phyloP scores from a whole-genome alignment of 2,888 invertebrate species.

The Apamea crenata region DNA sequence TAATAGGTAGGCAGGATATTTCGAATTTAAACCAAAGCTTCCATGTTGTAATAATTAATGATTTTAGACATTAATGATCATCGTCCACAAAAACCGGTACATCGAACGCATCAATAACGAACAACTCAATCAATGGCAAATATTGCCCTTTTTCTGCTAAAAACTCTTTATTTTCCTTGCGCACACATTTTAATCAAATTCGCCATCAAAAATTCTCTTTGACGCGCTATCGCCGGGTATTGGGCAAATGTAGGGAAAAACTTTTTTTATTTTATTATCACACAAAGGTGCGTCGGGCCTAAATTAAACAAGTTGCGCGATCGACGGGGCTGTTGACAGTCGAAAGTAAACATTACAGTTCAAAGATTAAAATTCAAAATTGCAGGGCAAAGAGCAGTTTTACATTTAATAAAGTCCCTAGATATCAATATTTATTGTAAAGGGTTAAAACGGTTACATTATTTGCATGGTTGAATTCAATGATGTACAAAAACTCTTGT shows the following conservation, averaged over 20 bases:
- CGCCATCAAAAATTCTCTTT: conserved; percentile 71
- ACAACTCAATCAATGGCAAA: conserved; percentile 38
- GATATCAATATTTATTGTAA: conserved; percentile 78
- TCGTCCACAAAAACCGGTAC: not conserved
- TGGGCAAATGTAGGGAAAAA: conserved; percentile 72
- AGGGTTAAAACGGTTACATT: conserved; percentile 74
- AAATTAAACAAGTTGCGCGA: conserved; percentile 80
- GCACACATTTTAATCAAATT: conserved; percentile 69
- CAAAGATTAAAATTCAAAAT: conserved; percentile 68
- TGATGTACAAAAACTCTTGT: conserved; percentile 66
- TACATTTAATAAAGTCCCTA: conserved; percentile 72
- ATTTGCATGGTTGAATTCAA: conserved; percentile 75
- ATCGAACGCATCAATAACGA: conserved; percentile 15
- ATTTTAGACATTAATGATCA: not conserved
- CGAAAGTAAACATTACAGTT: conserved; percentile 70
- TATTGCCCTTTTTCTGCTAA: conserved; percentile 45
- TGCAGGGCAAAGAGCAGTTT: conserved; percentile 47
- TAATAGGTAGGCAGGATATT: not conserved
- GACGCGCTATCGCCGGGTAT: conserved; percentile 71
- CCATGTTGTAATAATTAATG: not conserved
- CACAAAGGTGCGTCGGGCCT: conserved; percentile 79
- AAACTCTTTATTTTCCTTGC: conserved; percentile 60
- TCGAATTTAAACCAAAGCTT: not conserved
- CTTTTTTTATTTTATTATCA: conserved; percentile 78
- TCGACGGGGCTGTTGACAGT: conserved; percentile 60